These are phyloP conservation scores for Aix galericulata DNA, from an alignment of 2,113 vertebrate species.

Conservation along the genomic window DNA sequence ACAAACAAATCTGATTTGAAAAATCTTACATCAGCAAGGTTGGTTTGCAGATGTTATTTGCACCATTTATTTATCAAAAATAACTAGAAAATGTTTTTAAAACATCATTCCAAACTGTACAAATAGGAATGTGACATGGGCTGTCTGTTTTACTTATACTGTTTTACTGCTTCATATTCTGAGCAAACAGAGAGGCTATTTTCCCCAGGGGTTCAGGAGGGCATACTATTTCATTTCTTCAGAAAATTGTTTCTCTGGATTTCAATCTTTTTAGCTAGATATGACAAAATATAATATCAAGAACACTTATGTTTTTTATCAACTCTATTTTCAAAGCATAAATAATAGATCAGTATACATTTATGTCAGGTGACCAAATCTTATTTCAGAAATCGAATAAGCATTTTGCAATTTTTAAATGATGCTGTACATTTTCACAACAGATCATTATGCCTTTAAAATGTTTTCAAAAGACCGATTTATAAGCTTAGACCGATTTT, in stretches of 20 bases:
- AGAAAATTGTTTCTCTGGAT: constrained; percentile 99
- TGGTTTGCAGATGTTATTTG: constrained; percentile 74
- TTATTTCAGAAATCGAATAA: constrained; percentile 67
- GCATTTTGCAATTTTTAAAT: constrained; percentile 66
- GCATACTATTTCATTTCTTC: constrained; percentile 98
- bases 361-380: constrained; percentile 85
- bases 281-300: constrained; percentile 99
- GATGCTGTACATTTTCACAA: constrained; percentile 45
- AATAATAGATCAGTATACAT: constrained; percentile 99
- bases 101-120: constrained; percentile 71
- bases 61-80: constrained; percentile 79
- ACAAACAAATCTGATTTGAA: constrained; percentile 71
- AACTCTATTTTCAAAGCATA: constrained; percentile 97
- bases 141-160: constrained; percentile 94
- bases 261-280: constrained; percentile 98
- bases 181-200: constrained; percentile 89
- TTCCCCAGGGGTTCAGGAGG: constrained; percentile 96
- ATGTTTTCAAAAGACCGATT: constrained; percentile 53
- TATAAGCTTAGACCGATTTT: constrained; percentile 53
- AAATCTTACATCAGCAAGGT: constrained; percentile 68
- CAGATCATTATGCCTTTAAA: constrained; percentile 66
- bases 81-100: constrained; percentile 79
- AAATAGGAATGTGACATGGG: constrained; percentile 85
- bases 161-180: constrained; percentile 92
- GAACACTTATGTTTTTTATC: constrained; percentile 99